Evolutionary conservation across 2,113 vertebrate species (phyloP), one percentile per base, ranked within the genome.

Genomic region (Syngnathus typhle): DNA sequence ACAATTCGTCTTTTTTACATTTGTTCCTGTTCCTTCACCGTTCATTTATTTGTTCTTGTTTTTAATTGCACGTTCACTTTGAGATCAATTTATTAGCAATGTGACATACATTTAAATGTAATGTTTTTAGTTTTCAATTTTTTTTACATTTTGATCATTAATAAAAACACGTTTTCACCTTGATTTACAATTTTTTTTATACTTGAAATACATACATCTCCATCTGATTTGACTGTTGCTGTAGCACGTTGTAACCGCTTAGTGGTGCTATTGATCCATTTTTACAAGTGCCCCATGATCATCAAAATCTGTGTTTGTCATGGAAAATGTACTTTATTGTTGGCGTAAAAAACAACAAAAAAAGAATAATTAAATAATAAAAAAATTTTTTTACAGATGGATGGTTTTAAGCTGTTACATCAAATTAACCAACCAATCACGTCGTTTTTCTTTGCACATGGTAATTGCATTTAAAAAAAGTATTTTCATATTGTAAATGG

Each of bases 241-340:
- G 60, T 62, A 23, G 39, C 60, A 23, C 12, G 1, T 4, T 62
- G 8, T 46, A 43, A 7, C 70, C 88, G 9, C 75, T 88, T 88
- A 88, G 73, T 79, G 81, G 76, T 16, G 70, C 66, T 19, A 67
- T 15, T 44, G 6, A 32, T 71, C 74, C 65, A 74, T 18, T 32
- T 60, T 5, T 72, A 3, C 65, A 66, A 44, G 13, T 6, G 27
- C 32, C 4, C 23, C 23, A 27, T 32, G 4, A 11, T 21, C 51
- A 54, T 32, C 27, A 3, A 32, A 32, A 2, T 3, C 27, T 32
- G 27, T 0, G 27, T 32, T 32, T 21, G 9, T 11, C 8, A 55
- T 23, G 21, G 52, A 58, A 32, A 36, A 16, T 16, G 7, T 16
- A 27, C 37, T 36, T 32, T 13, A 13, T 56, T 32, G 9, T 11